Conservation (phyloP, 2,888 invertebrate genomes). For the Ornithoptera priamus region DNA sequence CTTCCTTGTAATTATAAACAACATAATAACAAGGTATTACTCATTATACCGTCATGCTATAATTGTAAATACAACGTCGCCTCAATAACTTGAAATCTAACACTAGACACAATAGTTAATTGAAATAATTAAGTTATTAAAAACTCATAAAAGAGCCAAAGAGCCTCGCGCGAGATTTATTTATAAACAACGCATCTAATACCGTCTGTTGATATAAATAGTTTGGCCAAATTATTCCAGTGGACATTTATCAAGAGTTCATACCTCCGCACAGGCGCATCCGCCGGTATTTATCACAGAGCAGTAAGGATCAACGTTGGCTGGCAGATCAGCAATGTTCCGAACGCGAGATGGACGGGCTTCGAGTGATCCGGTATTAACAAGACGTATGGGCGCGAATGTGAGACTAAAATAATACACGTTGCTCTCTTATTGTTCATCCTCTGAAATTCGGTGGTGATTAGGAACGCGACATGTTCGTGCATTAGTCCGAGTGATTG, state of each 20-base stretch:
- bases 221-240: conserved; percentile 20
- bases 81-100: too few species aligned
- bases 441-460: conserved; percentile 3
- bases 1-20: too few species aligned
- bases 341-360: conserved; percentile 42
- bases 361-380: conserved; percentile 45
- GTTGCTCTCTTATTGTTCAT: conserved; percentile 8
- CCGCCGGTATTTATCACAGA: conserved; percentile 14
- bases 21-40: too few species aligned
- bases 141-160: too few species aligned
- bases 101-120: too few species aligned
- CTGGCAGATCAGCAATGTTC: conserved; percentile 3
- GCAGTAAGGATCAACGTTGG: conserved; percentile 9
- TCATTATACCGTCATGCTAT: too few species aligned
- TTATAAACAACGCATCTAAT: conserved; percentile 21
- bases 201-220: conserved; percentile 22
- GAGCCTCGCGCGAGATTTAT: conserved; percentile 12
- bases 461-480: not conserved
- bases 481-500: too few species aligned
- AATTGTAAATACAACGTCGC: too few species aligned
- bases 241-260: conserved; percentile 21
- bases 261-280: conserved; percentile 7
- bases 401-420: conserved; percentile 35
- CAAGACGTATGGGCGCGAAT: conserved; percentile 50
- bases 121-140: too few species aligned